phyloP scores from a whole-genome alignment of 2,113 vertebrate species.

The Corydoras maculifer region DNA sequence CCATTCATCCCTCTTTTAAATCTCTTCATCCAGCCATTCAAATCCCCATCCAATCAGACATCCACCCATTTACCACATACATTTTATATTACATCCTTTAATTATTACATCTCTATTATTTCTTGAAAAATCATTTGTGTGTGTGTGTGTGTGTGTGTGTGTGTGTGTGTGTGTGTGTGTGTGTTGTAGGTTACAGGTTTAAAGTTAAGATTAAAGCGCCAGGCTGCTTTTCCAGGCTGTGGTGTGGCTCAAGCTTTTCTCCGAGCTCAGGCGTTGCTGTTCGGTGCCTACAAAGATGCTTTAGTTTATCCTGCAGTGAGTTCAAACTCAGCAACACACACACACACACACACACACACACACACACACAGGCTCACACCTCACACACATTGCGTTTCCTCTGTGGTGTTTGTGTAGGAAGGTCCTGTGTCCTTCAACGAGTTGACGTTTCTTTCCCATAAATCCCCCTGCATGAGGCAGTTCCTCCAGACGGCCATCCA shows the following conservation, averaged over 20 bases:
- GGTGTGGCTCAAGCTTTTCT: constrained; percentile 80
- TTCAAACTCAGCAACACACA: not conserved
- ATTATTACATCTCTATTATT: not conserved
- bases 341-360: not conserved
- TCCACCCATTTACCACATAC: no score
- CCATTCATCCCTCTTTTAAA: not conserved
- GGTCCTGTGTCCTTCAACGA: constrained; percentile 69
- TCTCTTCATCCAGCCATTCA: not conserved
- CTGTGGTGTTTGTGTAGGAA: constrained; percentile 50
- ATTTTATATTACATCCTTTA: not conserved
- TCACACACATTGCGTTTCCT: not conserved
- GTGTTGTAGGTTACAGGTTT: constrained; percentile 67
- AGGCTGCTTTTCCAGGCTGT: constrained; percentile 69
- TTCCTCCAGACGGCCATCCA: constrained; percentile 77
- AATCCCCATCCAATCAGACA: not conserved
- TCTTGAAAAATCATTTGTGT: not conserved
- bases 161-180: constrained; percentile 25
- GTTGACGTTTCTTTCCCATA: constrained; percentile 74
- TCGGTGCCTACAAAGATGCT: constrained; percentile 78
- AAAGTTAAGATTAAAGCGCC: constrained; percentile 72
- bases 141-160: constrained; percentile 14
- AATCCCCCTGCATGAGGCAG: constrained; percentile 65
- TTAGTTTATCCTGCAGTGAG: constrained; percentile 56
- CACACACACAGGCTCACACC: not conserved
- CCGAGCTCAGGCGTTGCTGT: constrained; percentile 76